Conservation (phyloP, 2,888 invertebrate genomes). For the Nephrotoma guestfalica region DNA sequence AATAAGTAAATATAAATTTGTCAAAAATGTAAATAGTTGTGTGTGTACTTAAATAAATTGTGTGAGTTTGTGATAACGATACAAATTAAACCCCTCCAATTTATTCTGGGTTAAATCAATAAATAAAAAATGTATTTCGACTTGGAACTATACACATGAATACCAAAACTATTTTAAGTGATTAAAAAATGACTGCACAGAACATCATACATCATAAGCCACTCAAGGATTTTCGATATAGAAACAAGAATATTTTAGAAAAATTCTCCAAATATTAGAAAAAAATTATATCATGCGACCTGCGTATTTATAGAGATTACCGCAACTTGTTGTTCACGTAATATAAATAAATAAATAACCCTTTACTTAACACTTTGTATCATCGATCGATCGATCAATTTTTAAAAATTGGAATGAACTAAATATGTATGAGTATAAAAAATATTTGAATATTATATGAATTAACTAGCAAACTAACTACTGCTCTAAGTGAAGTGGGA, state of each 20-base stretch:
- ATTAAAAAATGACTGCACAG: not conserved
- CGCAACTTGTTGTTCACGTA: not conserved
- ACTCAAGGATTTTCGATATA: not conserved
- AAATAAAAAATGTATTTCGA: not conserved
- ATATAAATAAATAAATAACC: not conserved
- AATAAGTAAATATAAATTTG: not conserved
- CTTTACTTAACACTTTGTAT: not conserved
- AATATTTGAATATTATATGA: not conserved
- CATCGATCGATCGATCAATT: not conserved
- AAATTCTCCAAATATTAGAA: not conserved
- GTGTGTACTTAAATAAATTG: not conserved
- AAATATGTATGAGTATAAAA: not conserved
- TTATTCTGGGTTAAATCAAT: not conserved
- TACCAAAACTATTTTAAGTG: not conserved
- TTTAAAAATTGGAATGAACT: not conserved
- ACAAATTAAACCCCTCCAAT: not conserved
- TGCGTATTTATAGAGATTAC: not conserved
- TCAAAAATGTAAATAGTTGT: not conserved
- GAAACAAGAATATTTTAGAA: not conserved
- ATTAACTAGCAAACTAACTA: not conserved
- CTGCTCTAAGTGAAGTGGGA: not conserved
- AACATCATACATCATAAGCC: not conserved
- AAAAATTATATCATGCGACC: not conserved
- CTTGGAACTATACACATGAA: not conserved
- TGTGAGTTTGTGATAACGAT: not conserved